Base-by-base conservation (phyloP, 2,797 vertebrate genomes). In the Buphagus erythrorhynchus region DNA sequence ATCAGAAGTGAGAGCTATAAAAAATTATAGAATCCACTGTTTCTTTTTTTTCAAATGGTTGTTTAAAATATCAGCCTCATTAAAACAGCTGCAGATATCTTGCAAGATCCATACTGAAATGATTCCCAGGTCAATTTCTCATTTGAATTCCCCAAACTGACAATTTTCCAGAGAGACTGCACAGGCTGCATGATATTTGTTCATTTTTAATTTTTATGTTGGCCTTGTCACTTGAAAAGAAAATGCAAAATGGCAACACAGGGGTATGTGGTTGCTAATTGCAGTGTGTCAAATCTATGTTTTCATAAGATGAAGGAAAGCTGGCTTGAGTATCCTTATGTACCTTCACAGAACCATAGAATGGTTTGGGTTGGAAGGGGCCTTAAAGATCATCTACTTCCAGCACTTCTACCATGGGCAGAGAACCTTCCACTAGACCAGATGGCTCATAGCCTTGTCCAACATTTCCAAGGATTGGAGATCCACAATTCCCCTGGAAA, bases 21-120 rank as follows among this genome's bases (percentile, higher is more conserved):
- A 95, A 95, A 91, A 85, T 89, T 67, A 73, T 7, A 85, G 16
- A 58, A 87, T 63, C 28, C 40, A 72, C 42, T 31, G 7, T 22
- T 69, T 48, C 18, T 69, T 85, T 86, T 59, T 90, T 79, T 76
- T 16, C 16, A 61, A 61, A 55, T 62, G n/a, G 14, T 54, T 90
- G 35, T 93, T 95, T 84, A 66, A 95, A 94, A 80, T 91, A 88
- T 43, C 65, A 88, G 13, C 18, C 57, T 88, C 62, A 86, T 80
- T 90, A 71, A 77, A 90, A 38, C 45, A 83, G 49, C 45, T 88
- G 45, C 78, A 89, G 46, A 61, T 2, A 0, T 74, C 26, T 40
- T 74, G 14, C 68, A 58, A 81, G 42, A 51, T 65, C 25, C 54
- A 35, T 43, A 40, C 22, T 40, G 46, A 86, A 93, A 72, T 48